Conservation (phyloP, 2,113 vertebrate genomes). For the Dicerorhinus sumatrensis region DNA sequence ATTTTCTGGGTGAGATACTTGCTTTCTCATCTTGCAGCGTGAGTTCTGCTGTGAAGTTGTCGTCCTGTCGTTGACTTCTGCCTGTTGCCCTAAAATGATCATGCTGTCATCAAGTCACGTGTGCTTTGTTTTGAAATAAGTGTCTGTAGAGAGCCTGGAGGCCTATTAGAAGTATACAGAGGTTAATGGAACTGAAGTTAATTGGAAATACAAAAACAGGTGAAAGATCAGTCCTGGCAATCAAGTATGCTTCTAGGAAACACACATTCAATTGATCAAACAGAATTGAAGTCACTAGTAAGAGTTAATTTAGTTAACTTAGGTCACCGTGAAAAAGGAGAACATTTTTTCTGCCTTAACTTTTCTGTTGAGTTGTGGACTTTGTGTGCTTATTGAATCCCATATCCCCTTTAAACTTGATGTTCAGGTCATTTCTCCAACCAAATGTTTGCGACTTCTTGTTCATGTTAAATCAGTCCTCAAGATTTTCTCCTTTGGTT, state of each 20-base stretch:
- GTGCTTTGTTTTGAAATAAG: slow-evolving; percentile 58
- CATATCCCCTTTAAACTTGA: not conserved
- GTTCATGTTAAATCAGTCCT: slow-evolving; percentile 50
- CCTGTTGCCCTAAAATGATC: not conserved
- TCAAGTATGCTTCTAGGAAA: not conserved
- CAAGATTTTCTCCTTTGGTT: slow-evolving; percentile 57
- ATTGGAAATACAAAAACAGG: slow-evolving; percentile 22
- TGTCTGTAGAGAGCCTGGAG: slow-evolving; percentile 14
- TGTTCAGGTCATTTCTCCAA: not conserved
- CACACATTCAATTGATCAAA: not conserved
- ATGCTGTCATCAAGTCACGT: not conserved
- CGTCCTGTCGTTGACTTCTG: not conserved
- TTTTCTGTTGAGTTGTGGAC: not conserved
- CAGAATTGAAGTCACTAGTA: slow-evolving; percentile 1
- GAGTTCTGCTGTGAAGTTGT: not conserved
- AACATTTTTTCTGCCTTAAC: not conserved
- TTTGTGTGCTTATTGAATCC: not conserved
- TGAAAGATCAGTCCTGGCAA: not conserved
- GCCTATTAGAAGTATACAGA: not conserved
- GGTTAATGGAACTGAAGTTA: slow-evolving; percentile 34
- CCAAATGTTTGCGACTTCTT: slow-evolving; percentile 49
- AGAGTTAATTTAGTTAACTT: slow-evolving; percentile 25
- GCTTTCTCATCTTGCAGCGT: not conserved
- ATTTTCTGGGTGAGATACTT: slow-evolving; percentile 9
- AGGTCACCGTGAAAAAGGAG: not conserved